Evolutionary conservation across 2,888 invertebrate genomes (phyloP).

Genomic region (Seladonia tumulorum): DNA sequence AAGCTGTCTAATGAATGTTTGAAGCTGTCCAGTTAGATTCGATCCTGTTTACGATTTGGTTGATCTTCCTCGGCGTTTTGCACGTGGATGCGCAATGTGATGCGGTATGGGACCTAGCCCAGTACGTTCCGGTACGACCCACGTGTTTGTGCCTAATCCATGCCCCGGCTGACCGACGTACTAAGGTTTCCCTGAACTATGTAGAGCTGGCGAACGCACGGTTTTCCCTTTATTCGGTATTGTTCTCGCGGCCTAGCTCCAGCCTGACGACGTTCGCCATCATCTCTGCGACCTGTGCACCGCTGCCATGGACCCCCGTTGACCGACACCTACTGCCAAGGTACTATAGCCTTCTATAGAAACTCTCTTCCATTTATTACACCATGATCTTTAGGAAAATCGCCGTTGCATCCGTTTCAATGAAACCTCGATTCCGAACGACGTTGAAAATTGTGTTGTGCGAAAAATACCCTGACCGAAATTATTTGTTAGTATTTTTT

Average conservation of each 20-base stretch:
- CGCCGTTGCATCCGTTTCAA: background rate
- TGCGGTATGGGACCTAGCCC: background rate
- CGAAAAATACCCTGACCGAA: background rate
- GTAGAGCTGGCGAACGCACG: constrained; percentile 65
- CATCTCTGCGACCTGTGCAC: background rate
- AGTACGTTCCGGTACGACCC: constrained; percentile 18
- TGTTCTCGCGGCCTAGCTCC: background rate
- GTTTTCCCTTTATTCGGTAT: constrained; percentile 54
- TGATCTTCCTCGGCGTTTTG: background rate
- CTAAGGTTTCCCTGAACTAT: constrained; percentile 77
- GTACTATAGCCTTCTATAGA: background rate
- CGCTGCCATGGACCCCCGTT: constrained; percentile 16
- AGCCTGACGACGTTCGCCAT: background rate
- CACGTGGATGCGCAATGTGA: constrained; percentile 51
- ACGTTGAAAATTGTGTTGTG: background rate
- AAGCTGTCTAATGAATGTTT: background rate
- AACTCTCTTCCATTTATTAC: background rate
- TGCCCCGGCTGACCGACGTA: constrained; percentile 69
- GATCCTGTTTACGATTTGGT: background rate
- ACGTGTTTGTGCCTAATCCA: constrained; percentile 78
- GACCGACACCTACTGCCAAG: constrained; percentile 1
- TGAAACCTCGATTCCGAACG: too few relatives aligned
- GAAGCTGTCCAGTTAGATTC: background rate
- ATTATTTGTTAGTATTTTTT: background rate
- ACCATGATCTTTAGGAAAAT: background rate